Evolutionary conservation across 1,140 invertebrate species (phyloP), one percentile per base, ranked within the genome.

Genomic region (Dendroctonus valens): DNA sequence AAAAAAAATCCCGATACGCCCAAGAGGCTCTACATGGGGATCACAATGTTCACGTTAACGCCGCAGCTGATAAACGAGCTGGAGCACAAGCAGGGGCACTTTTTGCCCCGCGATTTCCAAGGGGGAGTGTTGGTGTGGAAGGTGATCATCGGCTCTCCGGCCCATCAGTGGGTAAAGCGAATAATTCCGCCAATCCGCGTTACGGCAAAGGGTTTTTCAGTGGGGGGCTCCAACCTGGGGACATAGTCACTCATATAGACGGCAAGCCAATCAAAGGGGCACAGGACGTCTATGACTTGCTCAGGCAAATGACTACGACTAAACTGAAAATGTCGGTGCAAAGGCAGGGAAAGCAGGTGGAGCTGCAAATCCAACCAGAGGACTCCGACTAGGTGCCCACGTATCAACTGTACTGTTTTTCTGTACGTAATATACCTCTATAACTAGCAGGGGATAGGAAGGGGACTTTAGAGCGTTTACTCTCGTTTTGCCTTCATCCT

Each of bases 111-210:
- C 38, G 83, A 88, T 59, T 80, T 95, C 2, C 80, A 81, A 12
- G 83, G 89, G 73, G 94, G 94, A 0, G 91, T 97, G 58, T 77
- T 96, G 5, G 86, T 97, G 0, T 94, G 90, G 88, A 92, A 89
- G 81, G 90, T 97, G 5, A 88, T 92, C 39, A 76, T 88, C 9
- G 91, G 89, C 39, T 96, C 93, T 37, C 94, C 94, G 0, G 93
- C 94, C n/a, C 84, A 92, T 74, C 80, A 78, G 93, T 95, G 82
- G 82, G 84, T 82, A 9, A 52, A 1, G 0, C 12, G n/a, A 7
- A 3, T 61, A 52, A 51, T 48, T 55, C 7, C 6, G 9, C 46
- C 9, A 46, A 57, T 57, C 54, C 46, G 44, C 48, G 52, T 38
- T 64, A 52, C 41, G 38, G 26, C 26, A 26, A 26, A 58, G 55